A percentile compares a stretch with the other conserved stretches of the same genome.
phyloP scores from a whole-genome alignment of 92 coral and sea anemone genomes.

The Palythoa heliodiscus region DNA sequence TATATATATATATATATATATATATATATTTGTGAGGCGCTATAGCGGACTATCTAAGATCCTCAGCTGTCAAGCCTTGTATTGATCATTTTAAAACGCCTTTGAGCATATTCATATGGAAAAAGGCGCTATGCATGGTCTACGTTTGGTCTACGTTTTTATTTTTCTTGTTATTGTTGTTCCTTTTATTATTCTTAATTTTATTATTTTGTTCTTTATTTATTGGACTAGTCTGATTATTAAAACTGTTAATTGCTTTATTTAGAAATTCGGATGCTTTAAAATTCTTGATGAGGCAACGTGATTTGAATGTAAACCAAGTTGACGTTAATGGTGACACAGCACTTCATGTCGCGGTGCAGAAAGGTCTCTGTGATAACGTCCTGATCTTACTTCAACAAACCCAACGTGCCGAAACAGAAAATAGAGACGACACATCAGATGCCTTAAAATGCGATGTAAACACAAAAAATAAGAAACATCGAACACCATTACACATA shows the following conservation, averaged over 20 bases:
- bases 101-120: too few species aligned
- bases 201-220: background rate
- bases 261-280: conserved; percentile 22
- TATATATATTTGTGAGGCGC: too few species aligned
- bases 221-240: too few species aligned
- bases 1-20: too few species aligned
- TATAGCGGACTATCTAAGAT: too few species aligned
- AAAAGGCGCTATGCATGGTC: too few species aligned
- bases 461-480: conserved; percentile 19
- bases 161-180: background rate
- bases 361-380: background rate
- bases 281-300: conserved; percentile 4
- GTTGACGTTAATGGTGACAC: conserved; percentile 23
- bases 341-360: conserved; percentile 28
- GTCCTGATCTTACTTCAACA: background rate
- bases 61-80: too few species aligned
- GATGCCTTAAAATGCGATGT: conserved; percentile 1
- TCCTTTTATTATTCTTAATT: background rate
- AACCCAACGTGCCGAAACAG: background rate
- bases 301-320: conserved; percentile 19
- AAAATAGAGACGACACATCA: background rate
- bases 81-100: too few species aligned
- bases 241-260: background rate
- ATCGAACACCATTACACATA: conserved; percentile 26
- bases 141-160: too few species aligned